Conservation (phyloP, 1,140 invertebrate genomes). For the Dermatophagoides farinae region DNA sequence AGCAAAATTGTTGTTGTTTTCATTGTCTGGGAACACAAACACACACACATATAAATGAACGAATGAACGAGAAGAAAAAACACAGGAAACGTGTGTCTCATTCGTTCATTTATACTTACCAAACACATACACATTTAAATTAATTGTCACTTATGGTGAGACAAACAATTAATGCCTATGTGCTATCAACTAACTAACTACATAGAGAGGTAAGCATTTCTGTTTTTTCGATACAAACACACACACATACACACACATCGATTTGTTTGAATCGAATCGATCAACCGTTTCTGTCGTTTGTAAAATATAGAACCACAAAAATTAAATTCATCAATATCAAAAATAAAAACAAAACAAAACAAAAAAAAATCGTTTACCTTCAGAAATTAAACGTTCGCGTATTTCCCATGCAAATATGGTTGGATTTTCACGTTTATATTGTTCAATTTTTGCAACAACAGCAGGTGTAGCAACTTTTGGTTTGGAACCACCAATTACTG, state of each 20-base stretch:
- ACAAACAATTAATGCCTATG: too few relatives aligned
- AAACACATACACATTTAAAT: background rate
- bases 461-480: constrained; percentile 93
- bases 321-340: background rate
- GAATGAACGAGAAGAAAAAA: too few relatives aligned
- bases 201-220: background rate
- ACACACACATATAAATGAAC: too few relatives aligned
- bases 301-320: background rate
- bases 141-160: too few relatives aligned
- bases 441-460: constrained; percentile 82
- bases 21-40: too few relatives aligned
- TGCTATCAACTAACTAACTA: background rate
- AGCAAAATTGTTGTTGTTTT: too few relatives aligned
- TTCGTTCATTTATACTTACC: background rate
- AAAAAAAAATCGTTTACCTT: constrained; percentile 35
- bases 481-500: constrained; percentile 88
- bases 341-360: background rate
- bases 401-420: constrained; percentile 97
- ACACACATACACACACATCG: too few relatives aligned
- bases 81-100: background rate
- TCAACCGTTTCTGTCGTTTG: background rate
- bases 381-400: constrained; percentile 71
- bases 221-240: background rate
- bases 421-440: constrained; percentile 89
- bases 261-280: background rate